Conservation (phyloP, 1,140 invertebrate species). For the Zaprionus ornatus region DNA sequence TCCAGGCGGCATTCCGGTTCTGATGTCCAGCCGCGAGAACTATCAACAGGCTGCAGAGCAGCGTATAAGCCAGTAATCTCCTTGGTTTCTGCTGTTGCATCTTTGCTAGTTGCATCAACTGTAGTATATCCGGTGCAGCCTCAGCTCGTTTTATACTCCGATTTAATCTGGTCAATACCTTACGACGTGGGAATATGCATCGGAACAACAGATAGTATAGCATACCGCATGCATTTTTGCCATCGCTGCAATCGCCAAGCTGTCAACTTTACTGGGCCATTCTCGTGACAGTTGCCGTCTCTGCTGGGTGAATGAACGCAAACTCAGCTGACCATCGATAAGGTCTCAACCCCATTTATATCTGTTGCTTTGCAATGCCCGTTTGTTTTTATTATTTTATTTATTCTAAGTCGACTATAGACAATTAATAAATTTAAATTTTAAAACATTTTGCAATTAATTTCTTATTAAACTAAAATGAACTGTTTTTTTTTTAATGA, state of each 20-base stretch:
- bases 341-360: background rate
- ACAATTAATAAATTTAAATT: too few relatives aligned
- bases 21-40: background rate
- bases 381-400: background rate
- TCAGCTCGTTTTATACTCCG: conserved; percentile 16
- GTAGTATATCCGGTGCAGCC: background rate
- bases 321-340: background rate
- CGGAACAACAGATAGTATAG: background rate
- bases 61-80: background rate
- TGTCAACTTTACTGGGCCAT: background rate
- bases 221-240: conserved; percentile 14
- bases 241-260: background rate
- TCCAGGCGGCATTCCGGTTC: conserved; percentile 16
- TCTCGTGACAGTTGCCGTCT: background rate
- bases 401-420: too few relatives aligned
- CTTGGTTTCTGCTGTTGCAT: background rate
- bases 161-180: background rate
- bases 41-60: background rate
- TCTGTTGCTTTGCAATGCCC: too few relatives aligned
- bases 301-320: conserved; percentile 16
- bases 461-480: too few relatives aligned
- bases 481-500: too few relatives aligned
- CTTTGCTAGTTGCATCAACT: background rate
- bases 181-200: conserved; percentile 35
- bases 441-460: too few relatives aligned